Evolutionary conservation across 1,140 invertebrate species (phyloP).

Genomic region (Agraylea sexmaculata): DNA sequence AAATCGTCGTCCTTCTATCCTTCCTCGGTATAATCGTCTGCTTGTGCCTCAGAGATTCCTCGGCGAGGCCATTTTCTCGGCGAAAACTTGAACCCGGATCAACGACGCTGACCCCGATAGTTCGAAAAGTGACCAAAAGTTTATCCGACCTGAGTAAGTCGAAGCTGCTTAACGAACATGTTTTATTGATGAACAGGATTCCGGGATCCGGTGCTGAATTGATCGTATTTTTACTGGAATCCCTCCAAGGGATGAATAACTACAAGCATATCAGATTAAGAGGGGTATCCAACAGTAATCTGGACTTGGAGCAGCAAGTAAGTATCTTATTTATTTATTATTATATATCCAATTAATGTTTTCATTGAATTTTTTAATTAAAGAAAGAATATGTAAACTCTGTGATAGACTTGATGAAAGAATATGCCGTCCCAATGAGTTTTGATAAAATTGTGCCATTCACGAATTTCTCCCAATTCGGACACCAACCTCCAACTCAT

Average conservation of each 20-base stretch:
- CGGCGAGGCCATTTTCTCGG: too few species aligned
- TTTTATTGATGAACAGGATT: conserved; percentile 52
- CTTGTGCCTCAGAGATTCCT: conserved; percentile 13
- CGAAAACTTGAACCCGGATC: not conserved
- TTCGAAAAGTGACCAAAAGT: conserved; percentile 39
- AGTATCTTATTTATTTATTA: not conserved
- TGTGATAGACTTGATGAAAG: conserved; percentile 40
- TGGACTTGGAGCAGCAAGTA: conserved; percentile 11
- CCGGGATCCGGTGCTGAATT: conserved; percentile 54
- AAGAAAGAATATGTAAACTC: conserved; percentile 45
- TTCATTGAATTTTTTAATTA: conserved; percentile 22
- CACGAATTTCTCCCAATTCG: conserved; percentile 50
- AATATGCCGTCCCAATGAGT: conserved; percentile 44
- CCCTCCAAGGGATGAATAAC: conserved; percentile 46
- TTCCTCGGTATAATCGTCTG: conserved; percentile 7
- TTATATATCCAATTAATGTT: conserved; percentile 4
- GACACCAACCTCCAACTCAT: conserved; percentile 47
- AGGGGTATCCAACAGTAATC: conserved; percentile 15
- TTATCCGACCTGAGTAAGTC: conserved; percentile 38
- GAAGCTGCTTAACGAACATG: conserved; percentile 39
- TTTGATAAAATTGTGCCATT: conserved; percentile 55
- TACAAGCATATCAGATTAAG: conserved; percentile 49
- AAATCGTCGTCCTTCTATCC: conserved; percentile 8
- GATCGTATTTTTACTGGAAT: conserved; percentile 50
- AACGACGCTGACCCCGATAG: conserved; percentile 15